A percentile compares a stretch with the other conserved stretches of the same genome.
Evolutionary conservation across 2,888 invertebrate species (phyloP).

Genomic region (Macropis europaea): DNA sequence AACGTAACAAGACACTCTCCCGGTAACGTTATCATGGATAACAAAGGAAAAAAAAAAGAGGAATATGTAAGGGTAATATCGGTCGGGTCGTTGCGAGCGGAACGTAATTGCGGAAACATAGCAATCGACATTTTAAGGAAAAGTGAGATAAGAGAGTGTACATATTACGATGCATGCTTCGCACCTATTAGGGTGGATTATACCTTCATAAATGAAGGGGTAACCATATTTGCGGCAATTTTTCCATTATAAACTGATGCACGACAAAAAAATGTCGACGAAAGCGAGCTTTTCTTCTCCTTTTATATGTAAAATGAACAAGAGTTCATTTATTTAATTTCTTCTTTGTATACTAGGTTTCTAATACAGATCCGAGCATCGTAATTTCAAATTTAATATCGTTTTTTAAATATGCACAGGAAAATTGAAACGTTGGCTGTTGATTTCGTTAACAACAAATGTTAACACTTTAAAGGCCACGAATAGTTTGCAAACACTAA

Average conservation of each 20-base stretch:
- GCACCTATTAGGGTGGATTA: conserved; percentile 37
- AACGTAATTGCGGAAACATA: conserved; percentile 9
- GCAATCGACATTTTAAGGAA: conserved; percentile 27
- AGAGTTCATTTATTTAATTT: neutral
- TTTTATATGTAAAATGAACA: neutral
- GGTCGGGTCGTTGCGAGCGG: neutral
- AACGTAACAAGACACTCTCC: too few species aligned
- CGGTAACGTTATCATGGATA: too few species aligned
- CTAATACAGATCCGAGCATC: too few species aligned
- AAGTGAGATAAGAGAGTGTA: conserved; percentile 15
- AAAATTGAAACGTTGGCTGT: too few species aligned
- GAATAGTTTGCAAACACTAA: too few species aligned
- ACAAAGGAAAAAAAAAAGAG: too few species aligned
- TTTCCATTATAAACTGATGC: conserved; percentile 29
- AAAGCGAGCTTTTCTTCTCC: neutral
- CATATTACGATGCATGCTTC: conserved; percentile 33
- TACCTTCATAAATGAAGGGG: conserved; percentile 11
- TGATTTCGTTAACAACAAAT: too few species aligned
- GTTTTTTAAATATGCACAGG: too few species aligned
- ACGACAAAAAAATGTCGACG: neutral
- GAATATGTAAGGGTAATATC: too few species aligned
- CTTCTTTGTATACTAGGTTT: too few species aligned
- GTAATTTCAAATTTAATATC: too few species aligned
- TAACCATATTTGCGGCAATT: conserved; percentile 28
- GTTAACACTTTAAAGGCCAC: too few species aligned